These are phyloP conservation scores for Epinephelus fuscoguttatus DNA, from an alignment of 2,113 vertebrate species.

Conservation along the genomic window DNA sequence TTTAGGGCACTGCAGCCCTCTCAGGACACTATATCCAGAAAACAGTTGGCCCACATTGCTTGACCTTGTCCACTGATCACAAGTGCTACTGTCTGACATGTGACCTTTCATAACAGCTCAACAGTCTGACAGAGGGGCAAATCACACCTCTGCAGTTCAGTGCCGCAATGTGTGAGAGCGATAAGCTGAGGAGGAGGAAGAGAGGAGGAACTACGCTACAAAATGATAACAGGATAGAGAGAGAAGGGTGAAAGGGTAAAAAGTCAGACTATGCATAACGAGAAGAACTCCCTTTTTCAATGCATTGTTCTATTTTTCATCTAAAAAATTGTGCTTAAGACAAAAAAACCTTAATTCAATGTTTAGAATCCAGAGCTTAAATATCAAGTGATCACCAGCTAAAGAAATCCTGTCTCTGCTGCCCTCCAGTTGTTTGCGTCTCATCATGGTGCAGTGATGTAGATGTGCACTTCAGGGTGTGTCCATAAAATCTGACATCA, in stretches of 20 bases:
- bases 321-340: no score
- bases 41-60: neutral
- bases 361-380: no score
- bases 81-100: neutral
- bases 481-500: no score
- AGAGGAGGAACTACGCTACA: neutral
- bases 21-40: neutral
- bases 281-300: no score
- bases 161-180: constrained; percentile 38
- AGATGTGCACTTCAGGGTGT: no score
- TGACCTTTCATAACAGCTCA: constrained; percentile 36
- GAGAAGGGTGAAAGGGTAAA: neutral
- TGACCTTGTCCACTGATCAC: constrained; percentile 20
- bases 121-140: constrained; percentile 5
- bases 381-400: no score
- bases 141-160: constrained; percentile 58
- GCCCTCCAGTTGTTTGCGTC: no score
- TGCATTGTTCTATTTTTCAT: no score
- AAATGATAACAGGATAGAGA: neutral
- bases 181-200: constrained; percentile 32
- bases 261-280: neutral
- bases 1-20: neutral
- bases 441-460: no score
- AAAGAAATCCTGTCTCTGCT: no score
- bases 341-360: no score